Evolutionary conservation across 2,888 invertebrate species (phyloP).

Genomic region (Campopleginae sp.): DNA sequence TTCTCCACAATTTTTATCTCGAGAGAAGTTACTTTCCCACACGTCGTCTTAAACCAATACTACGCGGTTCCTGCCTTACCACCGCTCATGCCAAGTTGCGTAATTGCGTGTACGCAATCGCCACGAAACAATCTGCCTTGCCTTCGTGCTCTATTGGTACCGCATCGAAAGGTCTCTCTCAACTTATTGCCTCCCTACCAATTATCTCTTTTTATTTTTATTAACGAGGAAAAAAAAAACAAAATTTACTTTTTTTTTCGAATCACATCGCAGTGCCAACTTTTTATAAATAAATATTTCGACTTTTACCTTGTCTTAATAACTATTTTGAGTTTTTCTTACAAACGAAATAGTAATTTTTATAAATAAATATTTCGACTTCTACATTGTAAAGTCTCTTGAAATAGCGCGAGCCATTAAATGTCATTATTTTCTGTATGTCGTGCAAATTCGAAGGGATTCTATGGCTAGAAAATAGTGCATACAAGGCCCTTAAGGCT

Average conservation of each 20-base stretch:
- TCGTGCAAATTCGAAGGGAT: too few species aligned
- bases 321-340: too few species aligned
- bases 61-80: slow-evolving; percentile 12
- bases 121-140: slow-evolving; percentile 69
- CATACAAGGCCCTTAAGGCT: background rate
- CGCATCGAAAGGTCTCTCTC: slow-evolving; percentile 31
- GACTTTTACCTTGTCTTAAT: too few species aligned
- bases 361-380: too few species aligned
- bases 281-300: too few species aligned
- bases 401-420: too few species aligned
- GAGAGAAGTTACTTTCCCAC: slow-evolving; percentile 61
- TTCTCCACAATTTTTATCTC: slow-evolving; percentile 48
- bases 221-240: background rate
- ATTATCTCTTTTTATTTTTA: slow-evolving; percentile 17
- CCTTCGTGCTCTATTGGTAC: slow-evolving; percentile 39
- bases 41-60: slow-evolving; percentile 51
- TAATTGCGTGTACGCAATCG: slow-evolving; percentile 74
- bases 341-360: too few species aligned
- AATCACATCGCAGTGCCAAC: too few species aligned
- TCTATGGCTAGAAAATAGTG: too few species aligned
- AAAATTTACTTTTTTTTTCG: background rate
- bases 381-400: too few species aligned
- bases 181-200: background rate
- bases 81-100: slow-evolving; percentile 64
- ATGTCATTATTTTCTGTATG: too few species aligned